phyloP scores from a whole-genome alignment of 2,113 vertebrate species.

The Scophthalmus maximus region DNA sequence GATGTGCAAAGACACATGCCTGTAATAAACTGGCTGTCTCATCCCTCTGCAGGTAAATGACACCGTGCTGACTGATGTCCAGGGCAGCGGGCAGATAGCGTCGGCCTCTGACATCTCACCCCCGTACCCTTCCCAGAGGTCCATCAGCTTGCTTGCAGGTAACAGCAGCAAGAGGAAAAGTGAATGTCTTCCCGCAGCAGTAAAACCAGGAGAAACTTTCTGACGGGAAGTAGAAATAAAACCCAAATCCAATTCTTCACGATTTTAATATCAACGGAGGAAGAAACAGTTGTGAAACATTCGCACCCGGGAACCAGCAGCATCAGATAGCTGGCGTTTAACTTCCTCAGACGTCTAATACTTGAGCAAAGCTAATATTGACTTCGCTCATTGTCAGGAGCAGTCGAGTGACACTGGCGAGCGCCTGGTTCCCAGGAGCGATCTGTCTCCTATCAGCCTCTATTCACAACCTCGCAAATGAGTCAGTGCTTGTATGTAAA shows the following conservation, averaged over 20 bases:
- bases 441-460: slow-evolving; percentile 26
- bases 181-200: too few relatives aligned
- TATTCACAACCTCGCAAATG: slow-evolving; percentile 51
- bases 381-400: slow-evolving; percentile 22
- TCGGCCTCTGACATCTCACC: slow-evolving; percentile 79
- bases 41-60: slow-evolving; percentile 76
- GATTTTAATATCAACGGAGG: background rate
- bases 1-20: background rate
- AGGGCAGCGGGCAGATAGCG: slow-evolving; percentile 64
- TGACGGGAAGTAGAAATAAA: background rate
- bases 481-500: slow-evolving; percentile 33
- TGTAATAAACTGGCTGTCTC: background rate
- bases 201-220: too few relatives aligned
- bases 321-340: too few relatives aligned
- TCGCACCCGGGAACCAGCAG: too few relatives aligned
- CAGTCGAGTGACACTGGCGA: slow-evolving; percentile 27
- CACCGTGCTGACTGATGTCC: slow-evolving; percentile 74
- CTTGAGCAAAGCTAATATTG: background rate
- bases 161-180: slow-evolving; percentile 12
- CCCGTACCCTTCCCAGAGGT: slow-evolving; percentile 77
- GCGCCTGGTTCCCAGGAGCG: slow-evolving; percentile 4
- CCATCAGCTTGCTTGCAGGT: slow-evolving; percentile 83
- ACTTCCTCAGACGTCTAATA: too few relatives aligned
- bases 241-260: background rate
- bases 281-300: too few relatives aligned